A percentile compares a stretch with the other conserved stretches of the same genome.
Evolutionary conservation across 2,797 vertebrate genomes (phyloP).

Genomic region (Sebastes kiyomatsui): DNA sequence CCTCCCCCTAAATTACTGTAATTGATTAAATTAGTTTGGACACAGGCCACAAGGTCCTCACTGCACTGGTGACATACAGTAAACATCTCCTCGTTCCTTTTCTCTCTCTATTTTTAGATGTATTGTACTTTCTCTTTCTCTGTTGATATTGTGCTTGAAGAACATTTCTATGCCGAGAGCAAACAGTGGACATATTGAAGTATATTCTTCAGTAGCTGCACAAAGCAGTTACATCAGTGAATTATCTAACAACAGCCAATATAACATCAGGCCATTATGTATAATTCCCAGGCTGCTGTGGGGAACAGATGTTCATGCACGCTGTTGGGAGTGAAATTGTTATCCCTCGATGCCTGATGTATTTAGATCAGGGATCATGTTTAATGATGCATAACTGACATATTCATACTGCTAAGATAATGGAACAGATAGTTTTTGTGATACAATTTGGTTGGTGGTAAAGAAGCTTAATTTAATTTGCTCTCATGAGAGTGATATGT

Average conservation of each 20-base stretch:
- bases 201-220: constrained; percentile 1
- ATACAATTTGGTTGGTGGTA: neutral
- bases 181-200: neutral
- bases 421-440: neutral
- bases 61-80: constrained; percentile 30
- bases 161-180: neutral
- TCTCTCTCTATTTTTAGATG: neutral
- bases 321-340: neutral
- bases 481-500: neutral
- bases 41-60: constrained; percentile 66
- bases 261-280: constrained; percentile 46
- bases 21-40: constrained; percentile 84
- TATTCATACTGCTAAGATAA: constrained; percentile 9
- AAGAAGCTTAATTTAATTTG: neutral
- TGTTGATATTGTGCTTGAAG: neutral
- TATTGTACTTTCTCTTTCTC: neutral
- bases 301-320: constrained; percentile 51
- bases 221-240: constrained; percentile 19
- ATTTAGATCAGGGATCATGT: constrained; percentile 22
- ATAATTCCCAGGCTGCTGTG: constrained; percentile 20
- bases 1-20: constrained; percentile 76
- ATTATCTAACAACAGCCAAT: constrained; percentile 32
- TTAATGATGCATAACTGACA: constrained; percentile 19
- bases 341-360: constrained; percentile 11
- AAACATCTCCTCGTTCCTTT: constrained; percentile 29